Evolutionary conservation across 2,797 vertebrate species (phyloP).

Genomic region (Danio kyathit): DNA sequence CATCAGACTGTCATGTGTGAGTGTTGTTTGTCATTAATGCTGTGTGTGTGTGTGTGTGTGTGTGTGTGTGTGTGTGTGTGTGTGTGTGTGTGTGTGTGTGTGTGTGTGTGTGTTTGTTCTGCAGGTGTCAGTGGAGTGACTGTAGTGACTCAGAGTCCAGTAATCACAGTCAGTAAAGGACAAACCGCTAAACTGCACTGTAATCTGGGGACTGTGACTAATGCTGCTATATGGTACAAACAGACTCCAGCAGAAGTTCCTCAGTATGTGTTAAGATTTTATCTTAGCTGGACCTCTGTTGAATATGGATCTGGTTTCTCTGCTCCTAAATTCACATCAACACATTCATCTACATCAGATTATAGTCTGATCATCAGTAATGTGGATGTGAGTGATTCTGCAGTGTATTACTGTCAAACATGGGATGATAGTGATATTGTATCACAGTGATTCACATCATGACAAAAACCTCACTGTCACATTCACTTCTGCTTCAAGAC

Average conservation of each 20-base stretch:
- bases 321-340: slow-evolving; percentile 63
- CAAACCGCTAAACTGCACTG: slow-evolving; percentile 66
- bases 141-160: slow-evolving; percentile 70
- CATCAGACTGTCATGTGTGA: too few relatives aligned
- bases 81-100: too few relatives aligned
- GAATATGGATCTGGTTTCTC: slow-evolving; percentile 54
- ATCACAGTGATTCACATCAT: slow-evolving; percentile 65
- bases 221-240: slow-evolving; percentile 33
- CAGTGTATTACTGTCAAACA: slow-evolving; percentile 46
- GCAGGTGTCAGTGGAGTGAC: slow-evolving; percentile 70
- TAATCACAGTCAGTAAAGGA: slow-evolving; percentile 62
- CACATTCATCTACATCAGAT: slow-evolving; percentile 38
- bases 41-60: too few relatives aligned
- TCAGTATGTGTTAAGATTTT: background rate
- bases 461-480: slow-evolving; percentile 65
- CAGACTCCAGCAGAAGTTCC: slow-evolving; percentile 42
- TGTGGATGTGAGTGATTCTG: slow-evolving; percentile 62
- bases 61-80: too few relatives aligned
- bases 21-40: too few relatives aligned
- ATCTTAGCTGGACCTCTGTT: background rate
- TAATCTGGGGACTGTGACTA: slow-evolving; percentile 59
- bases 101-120: slow-evolving; percentile 26
- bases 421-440: rapidly evolving
- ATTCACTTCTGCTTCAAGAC: slow-evolving; percentile 55
- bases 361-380: slow-evolving; percentile 61